Percentiles rank a stretch among this genome's conserved stretches.
phyloP scores from a whole-genome alignment of 2,888 invertebrate genomes.

The Drosophila nr. perissopoda region DNA sequence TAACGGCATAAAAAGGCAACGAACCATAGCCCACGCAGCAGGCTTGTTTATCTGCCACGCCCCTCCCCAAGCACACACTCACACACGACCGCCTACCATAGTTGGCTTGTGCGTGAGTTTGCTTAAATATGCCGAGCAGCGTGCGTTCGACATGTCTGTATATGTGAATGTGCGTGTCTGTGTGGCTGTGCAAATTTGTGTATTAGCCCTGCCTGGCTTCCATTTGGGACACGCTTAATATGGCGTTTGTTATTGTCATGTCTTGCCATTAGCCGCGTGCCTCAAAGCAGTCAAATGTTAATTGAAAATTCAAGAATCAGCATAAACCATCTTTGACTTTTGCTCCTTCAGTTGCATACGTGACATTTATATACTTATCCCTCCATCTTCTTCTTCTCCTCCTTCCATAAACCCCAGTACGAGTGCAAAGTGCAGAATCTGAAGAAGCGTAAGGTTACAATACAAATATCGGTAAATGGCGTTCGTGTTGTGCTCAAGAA shows the following conservation, averaged over 20 bases:
- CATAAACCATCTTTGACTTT: slow-evolving; percentile 9
- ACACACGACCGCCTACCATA: slow-evolving; percentile 14
- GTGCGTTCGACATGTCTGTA: slow-evolving; percentile 29
- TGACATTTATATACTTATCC: slow-evolving; percentile 25
- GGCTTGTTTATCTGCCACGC: slow-evolving; percentile 58
- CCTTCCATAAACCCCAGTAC: slow-evolving; percentile 89
- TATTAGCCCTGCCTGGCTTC: slow-evolving; percentile 54
- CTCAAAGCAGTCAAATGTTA: slow-evolving; percentile 69
- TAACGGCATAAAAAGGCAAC: slow-evolving; percentile 53
- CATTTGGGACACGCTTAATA: slow-evolving; percentile 54
- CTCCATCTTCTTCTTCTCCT: not conserved
- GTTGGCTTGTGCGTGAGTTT: slow-evolving; percentile 60
- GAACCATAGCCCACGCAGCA: slow-evolving; percentile 27
- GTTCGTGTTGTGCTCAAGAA: slow-evolving; percentile 95
- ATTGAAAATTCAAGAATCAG: slow-evolving; percentile 67
- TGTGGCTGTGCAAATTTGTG: slow-evolving; percentile 16
- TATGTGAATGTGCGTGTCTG: slow-evolving; percentile 2
- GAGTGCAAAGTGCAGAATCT: slow-evolving; percentile 99
- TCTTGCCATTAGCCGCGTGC: slow-evolving; percentile 64
- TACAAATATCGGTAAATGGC: slow-evolving; percentile 97
- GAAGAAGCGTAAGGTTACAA: slow-evolving; percentile 98
- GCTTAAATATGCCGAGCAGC: slow-evolving; percentile 57
- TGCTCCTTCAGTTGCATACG: slow-evolving; percentile 10
- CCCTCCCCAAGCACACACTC: slow-evolving; percentile 1
- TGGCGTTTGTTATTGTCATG: slow-evolving; percentile 76